Evolutionary conservation across 2,797 vertebrate genomes (phyloP).

Genomic region (Setipinna tenuifilis): DNA sequence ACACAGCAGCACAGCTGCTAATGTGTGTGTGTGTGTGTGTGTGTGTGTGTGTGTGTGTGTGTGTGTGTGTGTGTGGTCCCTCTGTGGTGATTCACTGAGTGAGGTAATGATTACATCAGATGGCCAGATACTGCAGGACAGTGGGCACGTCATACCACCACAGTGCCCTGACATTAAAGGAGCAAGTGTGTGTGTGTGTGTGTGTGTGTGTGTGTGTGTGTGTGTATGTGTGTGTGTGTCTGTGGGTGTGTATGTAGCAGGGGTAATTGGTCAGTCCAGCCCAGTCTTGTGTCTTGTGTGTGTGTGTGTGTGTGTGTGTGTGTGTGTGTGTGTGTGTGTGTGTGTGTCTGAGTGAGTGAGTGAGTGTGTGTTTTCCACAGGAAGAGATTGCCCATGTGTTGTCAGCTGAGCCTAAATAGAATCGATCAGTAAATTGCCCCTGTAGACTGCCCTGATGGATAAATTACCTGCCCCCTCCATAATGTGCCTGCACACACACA

Average conservation of each 20-base stretch:
- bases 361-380: not conserved
- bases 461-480: not conserved
- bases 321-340: not conserved
- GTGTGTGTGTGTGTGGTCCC: not conserved
- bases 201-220: no score
- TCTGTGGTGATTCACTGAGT: not conserved
- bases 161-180: no score
- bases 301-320: no score
- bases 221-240: no score
- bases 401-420: not conserved
- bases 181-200: no score
- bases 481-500: not conserved
- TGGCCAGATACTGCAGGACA: not conserved
- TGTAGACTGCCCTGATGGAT: not conserved
- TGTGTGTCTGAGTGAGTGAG: not conserved
- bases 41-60: not conserved
- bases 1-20: not conserved
- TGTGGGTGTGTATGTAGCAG: no score
- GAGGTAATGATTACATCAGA: not conserved
- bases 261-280: no score
- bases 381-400: not conserved
- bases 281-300: no score
- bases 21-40: not conserved
- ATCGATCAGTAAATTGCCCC: conserved; percentile 1
- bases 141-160: no score